Percentiles rank a stretch among this genome's conserved stretches.
These are phyloP conservation scores for Tortricodes alternella DNA, from an alignment of 2,888 invertebrate genomes.

Conservation along the genomic window DNA sequence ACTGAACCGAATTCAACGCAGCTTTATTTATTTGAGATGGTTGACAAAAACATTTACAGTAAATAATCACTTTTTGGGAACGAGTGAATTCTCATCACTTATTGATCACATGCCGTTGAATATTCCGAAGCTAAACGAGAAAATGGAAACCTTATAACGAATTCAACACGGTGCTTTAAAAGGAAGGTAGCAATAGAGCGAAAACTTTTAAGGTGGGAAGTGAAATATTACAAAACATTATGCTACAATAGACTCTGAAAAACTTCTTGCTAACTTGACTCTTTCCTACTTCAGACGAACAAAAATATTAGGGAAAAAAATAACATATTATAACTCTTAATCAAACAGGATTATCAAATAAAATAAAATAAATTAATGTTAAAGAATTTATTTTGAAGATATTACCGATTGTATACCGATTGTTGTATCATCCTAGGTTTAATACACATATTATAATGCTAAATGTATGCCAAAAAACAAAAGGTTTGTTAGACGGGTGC, in stretches of 20 bases:
- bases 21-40: no score
- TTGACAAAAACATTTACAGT: no score
- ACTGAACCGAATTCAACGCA: no score
- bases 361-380: no score
- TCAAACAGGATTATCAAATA: neutral
- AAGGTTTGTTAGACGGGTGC: no score
- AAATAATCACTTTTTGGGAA: neutral
- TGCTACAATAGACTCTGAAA: slow-evolving; percentile 16
- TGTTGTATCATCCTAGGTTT: no score
- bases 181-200: slow-evolving; percentile 1
- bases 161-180: slow-evolving; percentile 9
- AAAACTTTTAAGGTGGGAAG: slow-evolving; percentile 12
- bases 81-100: no score
- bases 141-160: slow-evolving; percentile 12
- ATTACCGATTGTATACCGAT: no score
- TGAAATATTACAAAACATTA: slow-evolving; percentile 16
- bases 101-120: neutral
- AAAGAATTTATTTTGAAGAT: no score
- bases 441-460: no score
- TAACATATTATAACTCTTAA: neutral
- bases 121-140: slow-evolving; percentile 4
- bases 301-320: neutral
- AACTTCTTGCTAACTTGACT: slow-evolving; percentile 9
- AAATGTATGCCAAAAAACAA: no score
- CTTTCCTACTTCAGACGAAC: neutral